A percentile compares a stretch with the other conserved stretches of the same genome.
Conservation (phyloP, 1,140 invertebrate species). For the Chrysomallon squamiferum region DNA sequence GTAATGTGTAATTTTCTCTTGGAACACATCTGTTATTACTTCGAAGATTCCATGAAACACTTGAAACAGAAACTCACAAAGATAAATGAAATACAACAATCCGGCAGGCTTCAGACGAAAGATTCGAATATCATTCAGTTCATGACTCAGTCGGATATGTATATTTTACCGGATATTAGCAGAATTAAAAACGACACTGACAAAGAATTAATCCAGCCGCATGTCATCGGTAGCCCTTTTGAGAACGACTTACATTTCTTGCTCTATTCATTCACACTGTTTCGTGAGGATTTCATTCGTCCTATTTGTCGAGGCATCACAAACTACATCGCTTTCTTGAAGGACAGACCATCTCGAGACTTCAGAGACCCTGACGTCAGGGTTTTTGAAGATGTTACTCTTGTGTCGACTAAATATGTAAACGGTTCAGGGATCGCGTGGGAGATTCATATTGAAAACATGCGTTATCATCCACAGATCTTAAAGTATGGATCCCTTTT, state of each 20-base stretch:
- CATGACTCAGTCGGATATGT: background rate
- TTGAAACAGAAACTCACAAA: background rate
- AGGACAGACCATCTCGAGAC: background rate
- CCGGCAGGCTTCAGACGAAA: no score
- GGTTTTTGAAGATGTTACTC: background rate
- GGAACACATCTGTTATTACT: background rate
- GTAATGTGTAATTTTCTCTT: background rate
- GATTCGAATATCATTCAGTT: background rate
- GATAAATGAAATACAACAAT: background rate
- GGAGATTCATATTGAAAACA: background rate
- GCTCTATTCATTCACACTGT: background rate
- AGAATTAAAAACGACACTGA: background rate
- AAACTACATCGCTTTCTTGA: background rate
- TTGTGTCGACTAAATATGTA: background rate
- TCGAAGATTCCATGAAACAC: background rate
- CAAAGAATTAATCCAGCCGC: background rate
- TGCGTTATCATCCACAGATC: background rate
- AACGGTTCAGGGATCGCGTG: background rate
- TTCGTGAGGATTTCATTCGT: background rate
- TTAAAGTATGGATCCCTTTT: conserved; percentile 75
- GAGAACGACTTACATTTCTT: background rate
- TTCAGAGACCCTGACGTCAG: background rate
- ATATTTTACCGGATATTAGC: background rate
- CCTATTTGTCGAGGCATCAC: background rate
- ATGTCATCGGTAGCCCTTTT: background rate